phyloP scores from a whole-genome alignment of 92 coral and sea anemone genomes.

The Meandrina meandrites region DNA sequence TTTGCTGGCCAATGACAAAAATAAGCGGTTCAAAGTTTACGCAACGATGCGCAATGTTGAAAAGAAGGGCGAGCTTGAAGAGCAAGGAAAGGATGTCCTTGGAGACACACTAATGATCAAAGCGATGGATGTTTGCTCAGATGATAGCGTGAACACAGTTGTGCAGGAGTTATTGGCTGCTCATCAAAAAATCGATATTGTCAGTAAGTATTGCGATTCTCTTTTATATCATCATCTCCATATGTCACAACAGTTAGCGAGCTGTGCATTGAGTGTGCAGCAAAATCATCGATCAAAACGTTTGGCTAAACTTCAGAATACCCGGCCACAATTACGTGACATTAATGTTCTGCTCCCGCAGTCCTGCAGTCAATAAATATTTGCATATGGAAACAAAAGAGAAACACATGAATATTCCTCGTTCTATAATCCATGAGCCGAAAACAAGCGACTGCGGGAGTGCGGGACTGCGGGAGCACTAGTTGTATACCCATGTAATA shows the following conservation, averaged over 20 bases:
- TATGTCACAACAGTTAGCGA: no score
- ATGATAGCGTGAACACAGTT: conserved; percentile 76
- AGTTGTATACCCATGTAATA: no score
- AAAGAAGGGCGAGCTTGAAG: conserved; percentile 71
- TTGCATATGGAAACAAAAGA: no score
- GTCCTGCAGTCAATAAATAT: no score
- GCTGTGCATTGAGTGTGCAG: background rate
- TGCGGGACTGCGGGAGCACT: no score
- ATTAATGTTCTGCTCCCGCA: no score
- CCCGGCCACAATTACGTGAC: no score
- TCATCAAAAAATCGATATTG: conserved; percentile 80
- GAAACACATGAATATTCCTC: no score
- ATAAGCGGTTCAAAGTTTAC: conserved; percentile 92
- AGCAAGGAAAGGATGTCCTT: conserved; percentile 67
- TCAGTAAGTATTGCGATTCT: conserved; percentile 62
- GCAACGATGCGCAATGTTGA: conserved; percentile 88
- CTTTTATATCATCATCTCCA: background rate
- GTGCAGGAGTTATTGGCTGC: conserved; percentile 71
- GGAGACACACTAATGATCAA: conserved; percentile 78
- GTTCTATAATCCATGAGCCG: no score
- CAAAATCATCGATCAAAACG: no score
- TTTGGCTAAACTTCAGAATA: no score
- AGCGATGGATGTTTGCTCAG: conserved; percentile 87
- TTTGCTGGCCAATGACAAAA: conserved; percentile 80
- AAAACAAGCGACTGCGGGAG: no score